Conservation (phyloP, 2,797 vertebrate species). For the Enteromius treurensis region DNA sequence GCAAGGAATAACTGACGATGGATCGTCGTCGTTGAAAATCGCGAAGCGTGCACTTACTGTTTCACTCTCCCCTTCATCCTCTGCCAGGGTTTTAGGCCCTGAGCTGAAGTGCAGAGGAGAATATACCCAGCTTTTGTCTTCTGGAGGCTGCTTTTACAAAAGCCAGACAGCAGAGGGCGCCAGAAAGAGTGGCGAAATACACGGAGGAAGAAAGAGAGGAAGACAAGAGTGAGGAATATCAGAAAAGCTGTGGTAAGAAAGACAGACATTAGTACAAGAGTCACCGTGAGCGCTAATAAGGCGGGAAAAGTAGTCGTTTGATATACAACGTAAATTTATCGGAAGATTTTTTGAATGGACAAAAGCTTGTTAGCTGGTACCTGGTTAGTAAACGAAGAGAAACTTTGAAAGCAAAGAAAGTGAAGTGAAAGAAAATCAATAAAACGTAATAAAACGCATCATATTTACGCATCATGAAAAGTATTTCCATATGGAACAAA, state of each 20-base stretch:
- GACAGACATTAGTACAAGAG: background rate
- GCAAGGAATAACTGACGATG: conserved; percentile 12
- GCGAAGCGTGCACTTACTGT: conserved; percentile 88
- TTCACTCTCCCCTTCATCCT: conserved; percentile 91
- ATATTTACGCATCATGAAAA: background rate
- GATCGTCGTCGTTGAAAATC: background rate
- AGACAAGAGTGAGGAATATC: conserved; percentile 62
- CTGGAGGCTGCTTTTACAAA: conserved; percentile 88
- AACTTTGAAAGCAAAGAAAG: background rate
- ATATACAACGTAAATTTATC: too few relatives aligned
- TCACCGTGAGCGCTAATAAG: background rate
- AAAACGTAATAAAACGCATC: too few relatives aligned
- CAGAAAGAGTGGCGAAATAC: conserved; percentile 75
- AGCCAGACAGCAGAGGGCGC: conserved; percentile 81
- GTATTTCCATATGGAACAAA: background rate
- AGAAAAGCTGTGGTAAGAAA: conserved; percentile 32
- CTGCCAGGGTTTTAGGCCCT: conserved; percentile 89
- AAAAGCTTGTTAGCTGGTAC: too few relatives aligned
- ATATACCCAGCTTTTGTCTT: conserved; percentile 99
- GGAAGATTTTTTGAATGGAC: background rate
- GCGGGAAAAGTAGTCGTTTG: background rate
- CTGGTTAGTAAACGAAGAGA: background rate
- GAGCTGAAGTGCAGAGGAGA: conserved; percentile 98
- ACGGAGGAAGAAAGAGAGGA: conserved; percentile 59
- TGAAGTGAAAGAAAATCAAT: background rate